Base-by-base conservation (phyloP, 2,888 invertebrate species). In the Elmis aenea region DNA sequence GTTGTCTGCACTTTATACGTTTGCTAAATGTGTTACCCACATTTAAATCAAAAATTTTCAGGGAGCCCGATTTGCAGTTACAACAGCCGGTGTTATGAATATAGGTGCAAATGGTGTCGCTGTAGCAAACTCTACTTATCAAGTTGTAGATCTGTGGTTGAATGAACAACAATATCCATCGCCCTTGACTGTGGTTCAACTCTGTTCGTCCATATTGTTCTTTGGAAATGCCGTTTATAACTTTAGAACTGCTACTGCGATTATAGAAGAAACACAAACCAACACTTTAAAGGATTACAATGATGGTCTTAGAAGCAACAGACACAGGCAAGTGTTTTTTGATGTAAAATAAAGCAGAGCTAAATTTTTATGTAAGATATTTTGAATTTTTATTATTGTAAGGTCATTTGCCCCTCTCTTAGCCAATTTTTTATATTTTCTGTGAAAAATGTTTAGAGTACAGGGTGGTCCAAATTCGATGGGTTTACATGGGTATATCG, bases 221-320 rank as follows among this genome's bases (percentile, higher is more conserved):
- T 57, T 57, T 24, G 52, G 51, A 13, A 51, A 57, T 31, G 48
- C 55, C 6, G 52, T 56, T 3, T 44, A 52, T 18, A 54, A 45
- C 28, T 42, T 51, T 8, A 45, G 23, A 37, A 26, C 42, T 8
- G 51, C 48, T 5, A 33, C 21, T 20, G 27, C 37, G 8, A 45
- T 51, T 21, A 41, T 64, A 10, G 73, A 75, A 33, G 76, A 77
- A 33, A 68, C 74, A 0, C 77, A 77, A 48, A 68, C 72, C 1
- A 68, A 64, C 26, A 59, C 70, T 11, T 68, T 77, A 51, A 69
- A 73, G 37, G 71, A 74, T 12, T 74, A 73, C 46, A 64, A 75
- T 1, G 55, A 67, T 3, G 70, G 70, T 2, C 63, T 77, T 1
- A 59, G 74, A 18, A 76, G 76, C 42, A 76, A 76, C 48, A 63